Evolutionary conservation across 2,797 vertebrate genomes (phyloP).

Genomic region (Propithecus deckenii): DNA sequence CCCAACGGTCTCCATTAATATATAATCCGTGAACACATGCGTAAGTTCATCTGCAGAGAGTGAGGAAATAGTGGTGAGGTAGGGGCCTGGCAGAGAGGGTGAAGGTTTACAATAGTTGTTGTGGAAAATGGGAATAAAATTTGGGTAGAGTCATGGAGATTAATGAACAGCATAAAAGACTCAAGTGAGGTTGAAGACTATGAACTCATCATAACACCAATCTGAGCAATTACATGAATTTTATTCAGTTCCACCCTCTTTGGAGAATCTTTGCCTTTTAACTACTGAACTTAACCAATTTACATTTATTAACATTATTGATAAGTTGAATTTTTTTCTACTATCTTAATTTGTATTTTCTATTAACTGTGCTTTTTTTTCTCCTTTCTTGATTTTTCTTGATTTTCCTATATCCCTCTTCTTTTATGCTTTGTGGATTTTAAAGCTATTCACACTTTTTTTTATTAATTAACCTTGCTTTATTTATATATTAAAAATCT

Average conservation of each 20-base stretch:
- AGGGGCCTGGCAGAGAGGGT: neutral
- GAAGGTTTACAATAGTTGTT: neutral
- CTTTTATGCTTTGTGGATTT: conserved; percentile 5
- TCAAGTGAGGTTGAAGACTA: neutral
- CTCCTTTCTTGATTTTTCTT: neutral
- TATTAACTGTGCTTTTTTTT: neutral
- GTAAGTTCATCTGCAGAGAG: neutral
- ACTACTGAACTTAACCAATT: neutral
- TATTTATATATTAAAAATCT: neutral
- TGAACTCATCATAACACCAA: neutral
- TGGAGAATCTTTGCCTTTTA: neutral
- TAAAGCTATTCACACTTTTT: conserved; percentile 4
- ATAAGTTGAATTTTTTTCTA: neutral
- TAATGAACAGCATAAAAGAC: neutral
- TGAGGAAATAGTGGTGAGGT: neutral
- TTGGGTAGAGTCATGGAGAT: neutral
- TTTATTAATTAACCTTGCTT: neutral
- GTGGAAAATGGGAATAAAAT: neutral
- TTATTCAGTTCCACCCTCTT: neutral
- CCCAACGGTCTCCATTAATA: neutral
- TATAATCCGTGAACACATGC: neutral
- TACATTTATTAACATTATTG: neutral
- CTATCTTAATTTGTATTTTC: neutral
- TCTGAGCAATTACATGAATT: neutral
- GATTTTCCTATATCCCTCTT: neutral